Evolutionary conservation across 2,888 invertebrate genomes (phyloP).

Genomic region (Crossocerus cetratus): DNA sequence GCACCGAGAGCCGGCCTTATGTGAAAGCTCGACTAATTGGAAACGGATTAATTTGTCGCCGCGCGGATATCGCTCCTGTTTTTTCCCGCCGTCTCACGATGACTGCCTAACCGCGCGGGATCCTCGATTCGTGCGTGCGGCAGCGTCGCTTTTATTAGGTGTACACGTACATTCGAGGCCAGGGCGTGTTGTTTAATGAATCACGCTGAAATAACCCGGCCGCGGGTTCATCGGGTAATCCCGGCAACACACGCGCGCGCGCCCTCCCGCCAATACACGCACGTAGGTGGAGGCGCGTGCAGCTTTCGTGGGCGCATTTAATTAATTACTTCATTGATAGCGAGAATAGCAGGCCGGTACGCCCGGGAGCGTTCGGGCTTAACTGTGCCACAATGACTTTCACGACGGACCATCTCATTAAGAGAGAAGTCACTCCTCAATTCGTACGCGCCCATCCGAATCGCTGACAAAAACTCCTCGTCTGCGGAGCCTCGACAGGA

Average conservation of each 20-base stretch:
- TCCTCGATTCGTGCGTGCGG: too few relatives aligned
- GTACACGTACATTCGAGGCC: neutral
- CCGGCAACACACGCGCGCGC: neutral
- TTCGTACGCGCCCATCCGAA: too few relatives aligned
- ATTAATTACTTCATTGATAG: slow-evolving; percentile 3
- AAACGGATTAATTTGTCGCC: slow-evolving; percentile 64
- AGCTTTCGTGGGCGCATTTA: slow-evolving; percentile 2
- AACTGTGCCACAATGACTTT: slow-evolving; percentile 3
- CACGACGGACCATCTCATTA: neutral
- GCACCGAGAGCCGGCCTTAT: slow-evolving; percentile 42
- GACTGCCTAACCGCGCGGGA: neutral
- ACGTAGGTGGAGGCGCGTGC: neutral
- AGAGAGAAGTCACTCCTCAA: neutral
- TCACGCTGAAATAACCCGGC: neutral
- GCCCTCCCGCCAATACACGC: too few relatives aligned
- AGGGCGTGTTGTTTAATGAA: slow-evolving; percentile 3
- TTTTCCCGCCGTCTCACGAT: neutral
- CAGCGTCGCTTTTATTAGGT: too few relatives aligned
- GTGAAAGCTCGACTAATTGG: slow-evolving; percentile 58
- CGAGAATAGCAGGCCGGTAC: neutral
- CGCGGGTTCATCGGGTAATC: neutral
- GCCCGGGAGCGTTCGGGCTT: neutral
- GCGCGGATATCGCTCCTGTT: slow-evolving; percentile 10
- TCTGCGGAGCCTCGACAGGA: too few relatives aligned
- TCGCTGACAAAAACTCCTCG: too few relatives aligned